These are phyloP conservation scores for Herpetotheres cachinnans DNA, from an alignment of 2,113 vertebrate species.

Conservation along the genomic window DNA sequence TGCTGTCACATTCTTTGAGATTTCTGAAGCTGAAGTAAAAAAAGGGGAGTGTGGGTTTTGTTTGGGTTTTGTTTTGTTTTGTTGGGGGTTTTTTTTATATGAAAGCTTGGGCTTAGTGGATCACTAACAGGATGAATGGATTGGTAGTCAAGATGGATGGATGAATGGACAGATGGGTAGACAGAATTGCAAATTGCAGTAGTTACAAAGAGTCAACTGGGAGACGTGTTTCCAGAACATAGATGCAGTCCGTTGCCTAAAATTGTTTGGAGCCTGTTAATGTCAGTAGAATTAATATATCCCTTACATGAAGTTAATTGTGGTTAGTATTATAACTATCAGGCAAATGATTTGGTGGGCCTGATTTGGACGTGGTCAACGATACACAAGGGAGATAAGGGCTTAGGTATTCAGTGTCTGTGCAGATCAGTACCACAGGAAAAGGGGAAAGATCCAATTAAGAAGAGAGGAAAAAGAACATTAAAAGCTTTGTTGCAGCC, in stretches of 20 bases:
- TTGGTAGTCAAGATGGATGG: neutral
- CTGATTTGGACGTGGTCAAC: rapidly evolving
- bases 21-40: neutral
- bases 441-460: neutral
- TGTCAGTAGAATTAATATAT: neutral
- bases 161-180: neutral
- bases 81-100: neutral
- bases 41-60: neutral
- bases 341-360: neutral
- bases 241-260: neutral
- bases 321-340: neutral
- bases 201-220: neutral
- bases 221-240: neutral
- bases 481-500: neutral
- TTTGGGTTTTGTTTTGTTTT: neutral
- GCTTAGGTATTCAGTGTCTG: neutral
- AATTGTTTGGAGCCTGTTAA: neutral
- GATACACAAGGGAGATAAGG: neutral
- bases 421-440: neutral
- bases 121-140: neutral
- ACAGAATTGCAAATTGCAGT: neutral
- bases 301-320: rapidly evolving
- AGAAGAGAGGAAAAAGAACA: neutral
- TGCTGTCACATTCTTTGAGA: neutral
- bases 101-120: neutral